Conservation (phyloP, 2,113 vertebrate genomes). For the Columbina picui region DNA sequence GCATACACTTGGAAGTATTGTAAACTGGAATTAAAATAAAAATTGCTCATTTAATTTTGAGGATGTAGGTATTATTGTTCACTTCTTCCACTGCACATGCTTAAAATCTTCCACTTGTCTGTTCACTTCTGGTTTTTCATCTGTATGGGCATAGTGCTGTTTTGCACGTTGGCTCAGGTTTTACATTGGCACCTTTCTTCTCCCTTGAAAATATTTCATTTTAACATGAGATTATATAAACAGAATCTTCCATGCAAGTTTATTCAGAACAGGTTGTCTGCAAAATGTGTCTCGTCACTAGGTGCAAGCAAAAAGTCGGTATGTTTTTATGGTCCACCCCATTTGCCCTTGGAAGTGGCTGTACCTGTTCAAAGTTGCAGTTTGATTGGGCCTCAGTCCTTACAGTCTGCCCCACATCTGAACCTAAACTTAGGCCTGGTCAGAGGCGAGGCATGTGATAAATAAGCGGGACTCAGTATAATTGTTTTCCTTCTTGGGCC, state of each 20-base stretch:
- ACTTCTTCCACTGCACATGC: background rate
- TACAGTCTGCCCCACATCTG: background rate
- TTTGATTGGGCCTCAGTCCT: background rate
- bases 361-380: background rate
- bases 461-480: background rate
- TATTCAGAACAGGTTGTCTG: background rate
- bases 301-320: background rate
- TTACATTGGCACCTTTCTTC: background rate
- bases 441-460: background rate
- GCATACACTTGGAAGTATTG: background rate
- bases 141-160: accelerated
- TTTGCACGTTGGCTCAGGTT: background rate
- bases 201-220: background rate
- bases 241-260: background rate
- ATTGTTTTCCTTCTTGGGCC: background rate
- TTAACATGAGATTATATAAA: background rate
- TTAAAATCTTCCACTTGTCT: background rate
- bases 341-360: background rate
- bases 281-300: background rate
- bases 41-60: background rate
- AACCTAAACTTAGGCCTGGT: background rate
- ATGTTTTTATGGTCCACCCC: background rate
- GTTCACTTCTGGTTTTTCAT: background rate
- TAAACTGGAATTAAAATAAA: background rate
- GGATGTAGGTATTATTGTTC: background rate